Evolutionary conservation across 2,113 vertebrate genomes (phyloP), one percentile per base, ranked within the genome.

Genomic region (Psophia crepitans): DNA sequence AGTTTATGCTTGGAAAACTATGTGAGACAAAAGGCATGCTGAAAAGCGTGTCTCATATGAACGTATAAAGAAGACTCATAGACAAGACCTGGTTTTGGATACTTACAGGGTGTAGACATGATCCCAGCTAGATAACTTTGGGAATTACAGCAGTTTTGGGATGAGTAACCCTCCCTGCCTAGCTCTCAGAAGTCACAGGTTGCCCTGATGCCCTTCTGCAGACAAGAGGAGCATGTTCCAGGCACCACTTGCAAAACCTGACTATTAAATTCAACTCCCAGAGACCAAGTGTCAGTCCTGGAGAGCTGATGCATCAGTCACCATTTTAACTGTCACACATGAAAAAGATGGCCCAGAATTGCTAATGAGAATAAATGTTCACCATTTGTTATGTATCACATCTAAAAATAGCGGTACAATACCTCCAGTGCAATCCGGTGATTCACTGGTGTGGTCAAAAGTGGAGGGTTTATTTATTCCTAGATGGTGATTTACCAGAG

Each of bases 11-110:
- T 87, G 54, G 20, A 66, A 86, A 90, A 35, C 4, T 16, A 2
- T 1, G 14, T 16, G 3, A 0, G 9, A 14, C 7, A 21, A 60
- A 68, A 51, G 7, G 4, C 16, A 21, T 3, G 8, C 6, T 37
- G 58, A 83, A 85, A 90, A 27, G 2, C 2, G 1, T 66, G 24
- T 8, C 5, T 41, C 3, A 0, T 13, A 7, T 14, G 18, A 68
- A 14, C 8, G 2, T 3, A 33, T 6, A 11, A 57, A 60, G 22
- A 48, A 57, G 23, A 28, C 12, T 63, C 21, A 2, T 1, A 19
- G 14, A 22, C 8, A 64, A 64, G 11, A 11, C 1, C 22, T 65
- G 19, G 8, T 12, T 33, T 71, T 63, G 66, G 51, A 4, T 58
- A 13, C 5, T 46, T 39, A 19, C 17, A n/a, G 30, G 48, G 2